Percentiles rank a stretch among this genome's conserved stretches.
These are phyloP conservation scores for Mesocentrotus franciscanus DNA, from an alignment of 53 echinoderm and acorn worm genomes.

Conservation along the genomic window DNA sequence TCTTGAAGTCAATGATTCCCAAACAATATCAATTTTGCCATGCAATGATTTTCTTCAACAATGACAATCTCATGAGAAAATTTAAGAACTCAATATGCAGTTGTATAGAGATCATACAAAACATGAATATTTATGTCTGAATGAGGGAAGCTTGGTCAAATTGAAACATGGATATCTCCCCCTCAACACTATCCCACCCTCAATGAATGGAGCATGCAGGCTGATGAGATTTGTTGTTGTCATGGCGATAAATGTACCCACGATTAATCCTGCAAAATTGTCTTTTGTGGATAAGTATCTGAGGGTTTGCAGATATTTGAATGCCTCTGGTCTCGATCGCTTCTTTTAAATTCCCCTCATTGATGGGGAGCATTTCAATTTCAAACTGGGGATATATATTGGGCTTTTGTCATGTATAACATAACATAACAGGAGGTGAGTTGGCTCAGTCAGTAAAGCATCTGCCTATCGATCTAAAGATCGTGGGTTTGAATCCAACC, in stretches of 20 bases:
- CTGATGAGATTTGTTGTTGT: slow-evolving; percentile 9
- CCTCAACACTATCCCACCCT: too few relatives aligned
- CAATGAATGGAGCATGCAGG: not conserved
- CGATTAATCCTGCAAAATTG: slow-evolving; percentile 27
- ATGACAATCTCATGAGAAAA: not conserved
- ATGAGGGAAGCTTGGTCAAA: not conserved
- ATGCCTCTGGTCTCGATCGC: not conserved
- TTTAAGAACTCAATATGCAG: not conserved
- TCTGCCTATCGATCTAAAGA: too few relatives aligned
- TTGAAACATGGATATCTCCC: not conserved
- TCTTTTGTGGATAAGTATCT: slow-evolving; percentile 8
- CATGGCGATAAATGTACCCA: slow-evolving; percentile 15
- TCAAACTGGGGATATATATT: not conserved
- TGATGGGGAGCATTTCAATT: not conserved
- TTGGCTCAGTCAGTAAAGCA: too few relatives aligned
- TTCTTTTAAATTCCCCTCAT: not conserved
- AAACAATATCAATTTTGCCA: too few relatives aligned
- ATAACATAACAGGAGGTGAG: not conserved
- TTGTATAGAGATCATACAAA: too few relatives aligned
- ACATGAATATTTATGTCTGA: too few relatives aligned
- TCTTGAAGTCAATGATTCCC: too few relatives aligned
- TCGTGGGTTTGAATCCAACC: too few relatives aligned
- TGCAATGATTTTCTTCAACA: not conserved
- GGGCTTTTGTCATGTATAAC: not conserved
- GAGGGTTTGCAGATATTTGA: not conserved